Evolutionary conservation across 1,140 invertebrate genomes (phyloP).

Genomic region (Drosophila ohnishii): DNA sequence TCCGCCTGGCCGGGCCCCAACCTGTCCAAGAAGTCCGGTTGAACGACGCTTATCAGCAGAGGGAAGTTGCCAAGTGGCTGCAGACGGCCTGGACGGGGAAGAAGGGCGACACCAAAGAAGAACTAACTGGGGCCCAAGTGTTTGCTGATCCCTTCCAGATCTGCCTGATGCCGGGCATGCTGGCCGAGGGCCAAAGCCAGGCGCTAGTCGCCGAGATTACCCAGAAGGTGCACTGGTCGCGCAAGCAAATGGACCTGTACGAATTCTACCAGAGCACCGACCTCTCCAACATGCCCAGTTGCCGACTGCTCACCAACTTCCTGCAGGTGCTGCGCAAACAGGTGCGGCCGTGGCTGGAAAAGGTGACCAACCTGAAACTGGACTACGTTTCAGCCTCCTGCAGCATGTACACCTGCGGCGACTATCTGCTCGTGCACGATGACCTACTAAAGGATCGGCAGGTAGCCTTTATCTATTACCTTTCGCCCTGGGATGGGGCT

Average conservation of each 20-base stretch:
- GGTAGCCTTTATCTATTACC: conserved; percentile 89
- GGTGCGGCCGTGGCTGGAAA: conserved; percentile 84
- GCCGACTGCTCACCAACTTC: conserved; percentile 79
- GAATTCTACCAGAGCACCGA: conserved; percentile 89
- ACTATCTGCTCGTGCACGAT: conserved; percentile 89
- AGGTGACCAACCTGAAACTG: conserved; percentile 86
- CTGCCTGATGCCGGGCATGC: conserved; percentile 63
- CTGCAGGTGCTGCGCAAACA: conserved; percentile 69
- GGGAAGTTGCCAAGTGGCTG: conserved; percentile 59
- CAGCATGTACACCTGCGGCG: conserved; percentile 88
- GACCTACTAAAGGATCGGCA: conserved; percentile 88
- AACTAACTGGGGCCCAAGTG: conserved; percentile 55
- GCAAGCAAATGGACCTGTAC: conserved; percentile 88
- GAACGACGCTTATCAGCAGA: conserved; percentile 51
- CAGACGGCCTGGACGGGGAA: conserved; percentile 48
- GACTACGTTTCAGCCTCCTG: conserved; percentile 88
- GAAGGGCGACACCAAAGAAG: conserved; percentile 34
- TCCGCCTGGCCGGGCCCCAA: conserved; percentile 26
- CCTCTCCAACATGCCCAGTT: conserved; percentile 84
- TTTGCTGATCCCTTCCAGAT: conserved; percentile 73
- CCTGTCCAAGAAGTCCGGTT: conserved; percentile 24
- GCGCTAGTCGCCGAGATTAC: conserved; percentile 72
- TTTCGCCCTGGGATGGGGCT: conserved; percentile 84
- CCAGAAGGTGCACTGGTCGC: conserved; percentile 86
- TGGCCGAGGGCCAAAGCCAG: conserved; percentile 37